Base-by-base conservation (phyloP, 2,797 vertebrate genomes). In the Lindbergichthys nudifrons region DNA sequence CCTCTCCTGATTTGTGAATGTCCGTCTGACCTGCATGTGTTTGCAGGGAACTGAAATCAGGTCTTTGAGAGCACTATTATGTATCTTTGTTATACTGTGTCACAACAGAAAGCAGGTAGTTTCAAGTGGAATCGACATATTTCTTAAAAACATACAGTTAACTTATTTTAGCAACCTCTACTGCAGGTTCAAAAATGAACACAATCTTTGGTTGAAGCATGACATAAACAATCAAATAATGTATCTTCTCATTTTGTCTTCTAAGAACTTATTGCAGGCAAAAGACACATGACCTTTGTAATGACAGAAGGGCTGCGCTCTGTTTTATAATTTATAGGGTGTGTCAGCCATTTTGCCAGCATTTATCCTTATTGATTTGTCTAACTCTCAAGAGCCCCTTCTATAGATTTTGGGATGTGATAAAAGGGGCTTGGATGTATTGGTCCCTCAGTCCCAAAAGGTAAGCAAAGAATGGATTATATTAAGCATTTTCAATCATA, bases 331-430 rank as follows among this genome's bases (percentile, higher is more conserved):
- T 84, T 77, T 69, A 83, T 75, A 39, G 51, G 56, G 39, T 36
- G 66, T 68, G 78, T 83, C 65, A 85, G 73, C 51, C 70, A 64
- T 82, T 83, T 79, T 11, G 4, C 41, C 46, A 53, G 77, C 70
- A 70, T 80, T 90, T 81, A 85, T 81, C 74, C 39, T 73, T 68
- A 89, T 79, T 88, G 89, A 89, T 88, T 80, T 80, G 42, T 75
- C 60, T 60, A 56, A 80, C 19, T 73, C 86, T 79, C 77, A 41
- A n/a, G 86, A 63, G 82, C 48, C 53, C 23, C n/a, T 76, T 65
- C 65, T 2, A 1, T 43, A 59, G 67, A 53, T 76, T 69, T 77
- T 75, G 71, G 66, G 59, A 71, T 59, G 50, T 75, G 53, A 79
- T 70, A 77, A 75, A 82, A 77, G 16, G 0, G 58, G 21, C 15